Conservation (phyloP, 2,113 vertebrate genomes). For the Alces alces region DNA sequence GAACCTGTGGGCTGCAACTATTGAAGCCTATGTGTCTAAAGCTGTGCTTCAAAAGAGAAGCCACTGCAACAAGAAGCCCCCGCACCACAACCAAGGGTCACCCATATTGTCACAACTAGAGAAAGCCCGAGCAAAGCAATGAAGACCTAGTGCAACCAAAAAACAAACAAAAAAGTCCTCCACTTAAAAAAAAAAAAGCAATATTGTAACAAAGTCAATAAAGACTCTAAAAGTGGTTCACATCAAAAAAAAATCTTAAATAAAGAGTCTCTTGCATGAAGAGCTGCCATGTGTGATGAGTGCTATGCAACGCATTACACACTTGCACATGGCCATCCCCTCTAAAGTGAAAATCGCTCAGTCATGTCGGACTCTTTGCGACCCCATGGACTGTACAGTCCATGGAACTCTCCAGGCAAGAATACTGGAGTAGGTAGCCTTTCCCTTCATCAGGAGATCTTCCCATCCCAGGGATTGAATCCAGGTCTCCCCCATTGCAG, state of each 20-base stretch:
- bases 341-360: not conserved
- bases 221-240: not conserved
- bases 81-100: not conserved
- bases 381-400: not conserved
- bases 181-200: not conserved
- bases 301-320: rapidly evolving
- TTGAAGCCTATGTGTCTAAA: not conserved
- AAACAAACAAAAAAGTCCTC: not conserved
- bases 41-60: not conserved
- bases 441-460: not conserved
- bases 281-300: not conserved
- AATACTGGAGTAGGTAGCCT: not conserved
- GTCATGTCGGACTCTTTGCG: not conserved
- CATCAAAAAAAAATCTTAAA: not conserved
- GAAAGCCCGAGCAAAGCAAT: rapidly evolving
- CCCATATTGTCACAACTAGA: not conserved
- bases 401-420: not conserved
- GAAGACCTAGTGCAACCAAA: not conserved
- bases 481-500: not conserved
- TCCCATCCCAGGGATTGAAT: not conserved
- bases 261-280: not conserved
- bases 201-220: not conserved
- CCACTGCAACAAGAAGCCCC: not conserved
- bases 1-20: not conserved
- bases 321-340: not conserved